Evolutionary conservation across 2,797 vertebrate genomes (phyloP), one percentile per base, ranked within the genome.

Genomic region (Nasua narica): DNA sequence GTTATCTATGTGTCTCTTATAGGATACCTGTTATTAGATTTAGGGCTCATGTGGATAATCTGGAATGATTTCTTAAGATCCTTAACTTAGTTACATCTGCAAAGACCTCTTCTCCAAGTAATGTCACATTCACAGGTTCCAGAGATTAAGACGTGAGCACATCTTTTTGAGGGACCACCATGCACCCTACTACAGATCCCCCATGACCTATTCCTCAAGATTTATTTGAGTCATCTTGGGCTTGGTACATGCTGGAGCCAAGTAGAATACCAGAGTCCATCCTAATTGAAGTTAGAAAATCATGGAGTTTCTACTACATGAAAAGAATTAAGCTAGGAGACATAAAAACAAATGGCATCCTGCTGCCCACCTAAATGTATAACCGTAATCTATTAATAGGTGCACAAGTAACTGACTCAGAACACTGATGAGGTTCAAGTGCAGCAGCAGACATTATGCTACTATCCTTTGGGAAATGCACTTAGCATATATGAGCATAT

Each of bases 231-330:
- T 92, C 8, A n/a, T 52, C 37, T 87, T 94, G 37, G 43, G 56
- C 35, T 89, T 94, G 32, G 29, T 79, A 29, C 27, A 52, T 29
- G 18, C n/a, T 90, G 52, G 4, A 96, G 8, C 21, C 84, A 40
- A 58, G 50, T 52, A 93, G 23, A 95, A 79, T 56, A 60, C 8
- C 15, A 56, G 18, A 83, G 8, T 46, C 29, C 35, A 78, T 35
- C 9, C 69, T 81, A 81, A 90, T 37, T 52, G 87, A 90, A 72
- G n/a, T n/a, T 70, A 90, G 35, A 94, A 94, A 91, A 91, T 60
- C 48, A 18, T 32, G 72, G 37, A 85, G n/a, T 87, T 90, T 85
- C 69, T 65, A 16, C 15, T 43, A 19, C 23, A 56, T 76, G 15
- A 85, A 48, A 88, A 69, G 4, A 74, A 81, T 77, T 74, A 48